Base-by-base conservation (phyloP, 2,113 vertebrate genomes). In the Mionectes macconnelli region DNA sequence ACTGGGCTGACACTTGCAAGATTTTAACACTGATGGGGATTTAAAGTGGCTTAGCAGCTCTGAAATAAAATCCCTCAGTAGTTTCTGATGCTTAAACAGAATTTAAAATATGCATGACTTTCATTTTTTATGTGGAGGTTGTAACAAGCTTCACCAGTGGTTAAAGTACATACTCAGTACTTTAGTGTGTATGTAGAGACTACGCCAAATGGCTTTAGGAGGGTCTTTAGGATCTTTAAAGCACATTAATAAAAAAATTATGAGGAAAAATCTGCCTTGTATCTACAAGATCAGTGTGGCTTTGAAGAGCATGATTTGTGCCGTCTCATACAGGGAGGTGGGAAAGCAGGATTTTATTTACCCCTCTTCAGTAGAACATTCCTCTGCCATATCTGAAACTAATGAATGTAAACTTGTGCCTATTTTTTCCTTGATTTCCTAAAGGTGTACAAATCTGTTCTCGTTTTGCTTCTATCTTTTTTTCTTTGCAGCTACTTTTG, bases 361-460 rank as follows among this genome's bases (percentile, higher is more conserved):
- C 47, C 53, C 75, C 76, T 87, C 40, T 89, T 90, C 50, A 66
- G 27, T 59, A 94, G 79, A 74, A 96, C 94, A 96, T 97, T 97
- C 97, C 88, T 49, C 76, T 94, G 86, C 96, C 84, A 56, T 86
- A 79, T 85, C 60, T 53, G 60, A 91, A 85, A 73, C 69, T 97
- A 89, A 87, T 96, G 98, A 98, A 97, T 97, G 97, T 97, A 91
- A 95, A 66, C 63, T 63, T 50, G 95, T 96, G 97, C 96, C 93
- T 89, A 6, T 60, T 74, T 87, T 73, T 66, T 57, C 63, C 88
- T 94, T 87, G 18, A 52, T 70, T 91, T 92, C 77, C 20, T 94
- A 78, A 79, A 90, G 62, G 56, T 94, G 84, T 96, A 87, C 33
- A 95, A 27, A 95, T 93, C 60, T 78, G 67, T 85, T 93, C 66